A percentile compares a stretch with the other conserved stretches of the same genome.
phyloP scores from a whole-genome alignment of 2,113 vertebrate species.

The Daphoenositta chrysoptera region DNA sequence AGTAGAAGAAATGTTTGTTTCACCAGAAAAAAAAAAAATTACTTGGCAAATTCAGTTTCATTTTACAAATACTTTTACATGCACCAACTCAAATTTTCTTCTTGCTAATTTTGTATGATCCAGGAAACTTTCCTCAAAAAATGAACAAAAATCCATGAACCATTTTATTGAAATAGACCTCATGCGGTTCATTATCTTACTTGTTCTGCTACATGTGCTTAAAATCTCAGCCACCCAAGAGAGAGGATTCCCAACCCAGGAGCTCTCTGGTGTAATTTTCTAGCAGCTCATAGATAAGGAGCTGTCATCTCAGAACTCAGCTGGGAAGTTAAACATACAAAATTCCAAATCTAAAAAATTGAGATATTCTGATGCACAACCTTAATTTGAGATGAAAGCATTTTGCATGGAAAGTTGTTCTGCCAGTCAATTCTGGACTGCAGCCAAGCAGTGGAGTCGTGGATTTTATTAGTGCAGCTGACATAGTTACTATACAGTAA shows the following conservation, averaged over 20 bases:
- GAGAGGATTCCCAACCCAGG: not conserved
- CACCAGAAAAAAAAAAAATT: not conserved
- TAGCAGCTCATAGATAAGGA: not conserved
- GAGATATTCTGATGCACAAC: not conserved
- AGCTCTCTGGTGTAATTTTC: not conserved
- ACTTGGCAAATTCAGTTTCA: not conserved
- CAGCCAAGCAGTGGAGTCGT: rapidly evolving
- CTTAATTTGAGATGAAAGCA: not conserved
- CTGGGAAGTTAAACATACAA: not conserved
- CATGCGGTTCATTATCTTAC: rapidly evolving
- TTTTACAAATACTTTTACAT: not conserved
- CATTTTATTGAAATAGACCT: not conserved
- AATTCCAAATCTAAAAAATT: not conserved
- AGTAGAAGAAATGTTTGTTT: not conserved
- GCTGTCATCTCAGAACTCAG: not conserved
- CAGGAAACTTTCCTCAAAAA: not conserved
- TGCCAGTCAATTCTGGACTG: not conserved
- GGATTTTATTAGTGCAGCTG: not conserved
- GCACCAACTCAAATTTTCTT: not conserved
- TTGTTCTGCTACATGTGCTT: not conserved
- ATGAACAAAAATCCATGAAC: not conserved
- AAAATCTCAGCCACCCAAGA: not conserved
- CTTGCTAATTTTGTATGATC: not conserved
- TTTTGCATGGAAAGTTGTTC: not conserved
- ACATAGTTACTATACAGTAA: not conserved